Percentiles rank a stretch among this genome's conserved stretches.
phyloP scores from a whole-genome alignment of 2,113 vertebrate genomes.

The Ictidomys tridecemlineatus region DNA sequence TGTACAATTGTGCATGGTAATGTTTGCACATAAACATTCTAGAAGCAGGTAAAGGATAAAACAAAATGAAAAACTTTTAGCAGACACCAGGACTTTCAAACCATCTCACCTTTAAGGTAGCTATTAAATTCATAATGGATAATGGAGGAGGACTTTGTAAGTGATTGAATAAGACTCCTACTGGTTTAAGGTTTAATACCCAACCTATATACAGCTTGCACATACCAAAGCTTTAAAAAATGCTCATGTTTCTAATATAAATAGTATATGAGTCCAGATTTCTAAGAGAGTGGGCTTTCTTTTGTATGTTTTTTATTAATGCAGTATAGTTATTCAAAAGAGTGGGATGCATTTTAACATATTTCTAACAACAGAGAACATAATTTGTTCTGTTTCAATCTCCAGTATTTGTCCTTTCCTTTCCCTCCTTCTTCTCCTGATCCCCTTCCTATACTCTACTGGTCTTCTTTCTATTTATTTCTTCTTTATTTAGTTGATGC shows the following conservation, averaged over 20 bases:
- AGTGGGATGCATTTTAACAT: too few relatives aligned
- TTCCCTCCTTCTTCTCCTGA: too few relatives aligned
- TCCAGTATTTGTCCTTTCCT: too few relatives aligned
- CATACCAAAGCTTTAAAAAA: neutral
- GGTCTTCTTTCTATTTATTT: too few relatives aligned
- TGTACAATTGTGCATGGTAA: neutral
- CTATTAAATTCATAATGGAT: neutral
- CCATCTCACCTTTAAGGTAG: neutral
- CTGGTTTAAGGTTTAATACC: neutral
- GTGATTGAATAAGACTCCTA: neutral
- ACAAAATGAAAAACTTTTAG: neutral
- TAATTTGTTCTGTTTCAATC: too few relatives aligned
- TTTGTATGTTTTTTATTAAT: too few relatives aligned
- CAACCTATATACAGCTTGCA: neutral
- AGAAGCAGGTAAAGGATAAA: neutral
- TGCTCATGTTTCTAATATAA: neutral
- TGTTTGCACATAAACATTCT: neutral
- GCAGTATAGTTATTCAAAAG: too few relatives aligned
- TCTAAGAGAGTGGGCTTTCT: neutral
- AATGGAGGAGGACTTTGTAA: neutral
- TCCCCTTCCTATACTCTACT: too few relatives aligned
- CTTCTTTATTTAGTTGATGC: too few relatives aligned
- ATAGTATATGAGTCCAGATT: neutral
- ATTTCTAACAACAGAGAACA: too few relatives aligned
- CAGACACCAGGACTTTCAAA: neutral